A percentile compares a stretch with the other conserved stretches of the same genome.
Evolutionary conservation across 2,797 vertebrate genomes (phyloP).

Genomic region (Syngnathus acus): DNA sequence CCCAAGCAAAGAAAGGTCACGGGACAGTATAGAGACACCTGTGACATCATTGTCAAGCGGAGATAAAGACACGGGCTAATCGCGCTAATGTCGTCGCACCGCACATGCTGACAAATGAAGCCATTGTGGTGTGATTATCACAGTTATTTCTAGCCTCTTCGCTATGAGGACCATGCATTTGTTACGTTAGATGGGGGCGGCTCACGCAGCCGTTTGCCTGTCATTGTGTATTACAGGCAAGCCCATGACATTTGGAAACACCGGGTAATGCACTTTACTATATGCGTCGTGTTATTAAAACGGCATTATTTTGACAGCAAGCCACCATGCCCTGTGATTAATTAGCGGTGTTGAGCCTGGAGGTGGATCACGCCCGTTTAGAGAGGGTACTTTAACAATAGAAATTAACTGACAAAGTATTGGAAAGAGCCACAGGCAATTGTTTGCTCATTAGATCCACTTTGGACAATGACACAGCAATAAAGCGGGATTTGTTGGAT

Average conservation of each 20-base stretch:
- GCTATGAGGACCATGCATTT: conserved; percentile 64
- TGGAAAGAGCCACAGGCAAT: conserved; percentile 28
- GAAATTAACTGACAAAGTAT: conserved; percentile 57
- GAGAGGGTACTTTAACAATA: conserved; percentile 51
- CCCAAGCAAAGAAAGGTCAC: conserved; percentile 5
- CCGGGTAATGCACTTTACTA: conserved; percentile 59
- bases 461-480: conserved; percentile 28
- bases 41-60: conserved; percentile 40
- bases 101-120: conserved; percentile 68
- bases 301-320: conserved; percentile 66
- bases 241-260: conserved; percentile 70
- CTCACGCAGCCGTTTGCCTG: conserved; percentile 64
- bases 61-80: conserved; percentile 48
- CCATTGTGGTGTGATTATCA: conserved; percentile 73
- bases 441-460: conserved; percentile 48
- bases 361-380: conserved; percentile 57
- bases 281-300: conserved; percentile 67
- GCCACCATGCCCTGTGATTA: conserved; percentile 53
- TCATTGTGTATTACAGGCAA: conserved; percentile 61
- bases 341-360: conserved; percentile 53
- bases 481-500: conserved; percentile 48
- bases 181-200: conserved; percentile 63
- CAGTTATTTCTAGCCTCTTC: conserved; percentile 70
- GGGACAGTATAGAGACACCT: conserved; percentile 25
- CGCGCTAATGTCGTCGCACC: conserved; percentile 34